Evolutionary conservation across 2,888 invertebrate genomes (phyloP).

Genomic region (Dicyrtomina minuta): DNA sequence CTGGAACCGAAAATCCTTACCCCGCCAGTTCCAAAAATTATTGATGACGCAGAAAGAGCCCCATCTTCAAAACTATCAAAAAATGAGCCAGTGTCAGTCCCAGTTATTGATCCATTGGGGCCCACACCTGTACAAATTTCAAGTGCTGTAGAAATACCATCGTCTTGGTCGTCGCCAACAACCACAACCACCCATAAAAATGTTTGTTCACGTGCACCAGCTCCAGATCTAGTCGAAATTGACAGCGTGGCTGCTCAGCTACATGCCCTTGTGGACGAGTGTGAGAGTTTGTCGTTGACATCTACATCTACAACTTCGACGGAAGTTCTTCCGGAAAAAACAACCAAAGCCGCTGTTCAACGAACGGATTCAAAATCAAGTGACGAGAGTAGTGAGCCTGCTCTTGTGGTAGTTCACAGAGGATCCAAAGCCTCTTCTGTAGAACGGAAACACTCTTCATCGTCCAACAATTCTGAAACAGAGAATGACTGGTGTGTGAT

Average conservation of each 20-base stretch:
- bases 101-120: too few species aligned
- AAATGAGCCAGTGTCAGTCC: too few species aligned
- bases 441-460: conserved; percentile 44
- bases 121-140: too few species aligned
- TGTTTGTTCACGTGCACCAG: too few species aligned
- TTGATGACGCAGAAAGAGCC: too few species aligned
- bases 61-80: too few species aligned
- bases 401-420: background rate
- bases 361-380: conserved; percentile 17
- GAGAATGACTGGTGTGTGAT: conserved; percentile 52
- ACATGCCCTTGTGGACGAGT: background rate
- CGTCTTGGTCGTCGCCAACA: too few species aligned
- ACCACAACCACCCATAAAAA: too few species aligned
- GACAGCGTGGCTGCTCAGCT: conserved; percentile 1
- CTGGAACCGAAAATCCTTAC: too few species aligned
- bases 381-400: conserved; percentile 5
- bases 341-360: background rate
- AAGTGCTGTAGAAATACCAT: too few species aligned
- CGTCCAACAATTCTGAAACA: conserved; percentile 46
- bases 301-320: background rate
- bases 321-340: background rate
- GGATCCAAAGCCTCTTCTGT: conserved; percentile 17
- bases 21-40: too few species aligned
- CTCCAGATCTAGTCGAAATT: background rate
- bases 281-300: background rate